A percentile compares a stretch with the other conserved stretches of the same genome.
These are phyloP conservation scores for Phataginus tetradactyla DNA, from an alignment of 2,797 vertebrate genomes.

Conservation along the genomic window DNA sequence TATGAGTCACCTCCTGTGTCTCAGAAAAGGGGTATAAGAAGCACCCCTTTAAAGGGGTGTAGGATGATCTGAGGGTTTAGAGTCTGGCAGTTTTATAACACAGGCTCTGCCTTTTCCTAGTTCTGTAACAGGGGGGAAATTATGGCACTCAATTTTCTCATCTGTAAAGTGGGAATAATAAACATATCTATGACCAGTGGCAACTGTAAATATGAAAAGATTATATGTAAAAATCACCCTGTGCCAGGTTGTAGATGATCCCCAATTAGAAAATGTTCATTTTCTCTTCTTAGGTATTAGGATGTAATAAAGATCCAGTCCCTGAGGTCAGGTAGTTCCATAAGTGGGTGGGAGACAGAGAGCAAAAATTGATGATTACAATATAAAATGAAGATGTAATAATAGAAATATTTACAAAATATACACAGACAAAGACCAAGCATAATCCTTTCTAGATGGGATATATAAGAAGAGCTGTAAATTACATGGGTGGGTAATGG, in stretches of 20 bases:
- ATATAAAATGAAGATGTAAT: not conserved
- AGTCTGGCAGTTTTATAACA: not conserved
- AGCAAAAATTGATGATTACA: not conserved
- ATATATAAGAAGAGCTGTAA: not conserved
- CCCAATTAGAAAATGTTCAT: not conserved
- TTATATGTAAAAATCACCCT: not conserved
- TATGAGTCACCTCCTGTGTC: accelerated
- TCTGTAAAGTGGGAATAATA: not conserved
- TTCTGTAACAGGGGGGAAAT: not conserved
- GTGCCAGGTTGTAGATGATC: not conserved
- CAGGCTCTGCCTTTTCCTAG: not conserved
- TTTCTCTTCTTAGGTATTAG: not conserved
- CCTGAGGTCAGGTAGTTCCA: not conserved
- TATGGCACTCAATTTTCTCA: not conserved
- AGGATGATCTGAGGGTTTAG: not conserved
- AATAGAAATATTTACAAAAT: not conserved
- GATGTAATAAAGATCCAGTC: not conserved
- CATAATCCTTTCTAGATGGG: not conserved
- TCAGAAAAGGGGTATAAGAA: not conserved
- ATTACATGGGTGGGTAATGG: not conserved
- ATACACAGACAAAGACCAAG: not conserved
- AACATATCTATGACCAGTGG: not conserved
- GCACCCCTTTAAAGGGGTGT: too few relatives aligned
- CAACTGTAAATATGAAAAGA: not conserved
- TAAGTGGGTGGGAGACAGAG: accelerated